Evolutionary conservation across 2,797 vertebrate species (phyloP), one percentile per base, ranked within the genome.

Genomic region (Coregonus sp.): DNA sequence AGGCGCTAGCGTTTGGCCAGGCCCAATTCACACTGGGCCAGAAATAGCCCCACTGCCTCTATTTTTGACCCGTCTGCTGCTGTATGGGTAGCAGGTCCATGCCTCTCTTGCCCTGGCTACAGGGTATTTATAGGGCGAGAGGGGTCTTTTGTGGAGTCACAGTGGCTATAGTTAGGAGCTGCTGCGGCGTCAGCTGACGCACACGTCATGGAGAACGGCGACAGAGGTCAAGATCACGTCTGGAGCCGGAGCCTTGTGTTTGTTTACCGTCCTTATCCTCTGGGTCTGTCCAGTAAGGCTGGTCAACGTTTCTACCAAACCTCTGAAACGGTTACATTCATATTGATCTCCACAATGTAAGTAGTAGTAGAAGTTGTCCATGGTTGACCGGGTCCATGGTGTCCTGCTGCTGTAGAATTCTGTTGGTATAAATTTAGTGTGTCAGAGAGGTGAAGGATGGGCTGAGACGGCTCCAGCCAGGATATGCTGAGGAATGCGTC

Each of bases 71-170:
- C 40, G 16, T 78, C 66, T 29, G 79, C 72, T 78, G 81, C 70
- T 75, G 80, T 78, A 74, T 76, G 9, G 54, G 76, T 75, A 78
- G 37, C 18, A 70, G 73, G 72, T 47, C 56, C 73, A 83, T 81
- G 72, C 75, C 78, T 78, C 18, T 73, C 71, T n/a, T 52, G 70
- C 77, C 80, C 71, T 61, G 73, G 75, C 84, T 87, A 84, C 81
- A 79, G 73, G 51, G 4, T 88, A 90, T 87, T 83, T 83, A 83
- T 88, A 87, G 86, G 72, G 50, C 7, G 74, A 31, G 7, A 78
- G 63, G 70, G 70, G 33, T 87, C 78, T 85, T 88, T 86, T 86
- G 84, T 86, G 76, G 83, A 85, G 83, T 86, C 83, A 87, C 78
- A 81, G 74, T 47, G 73, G 75, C 81, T 88, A 87, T 81, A 86